phyloP scores from a whole-genome alignment of 2,888 invertebrate genomes.

The Eristalis arbustorum region DNA sequence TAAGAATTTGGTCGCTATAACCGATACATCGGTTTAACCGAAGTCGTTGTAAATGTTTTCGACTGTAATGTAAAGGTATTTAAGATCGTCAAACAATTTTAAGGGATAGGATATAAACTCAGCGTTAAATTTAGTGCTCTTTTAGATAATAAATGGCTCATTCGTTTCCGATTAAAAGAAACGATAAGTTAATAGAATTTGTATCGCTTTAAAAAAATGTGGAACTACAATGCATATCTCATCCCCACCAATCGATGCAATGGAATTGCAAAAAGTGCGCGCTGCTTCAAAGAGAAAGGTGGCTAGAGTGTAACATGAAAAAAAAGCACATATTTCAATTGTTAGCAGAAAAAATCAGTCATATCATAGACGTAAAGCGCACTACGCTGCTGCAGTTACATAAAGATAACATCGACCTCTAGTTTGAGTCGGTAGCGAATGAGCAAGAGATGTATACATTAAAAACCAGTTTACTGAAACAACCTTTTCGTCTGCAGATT shows the following conservation, averaged over 20 bases:
- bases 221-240: no score
- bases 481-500: slow-evolving; percentile 44
- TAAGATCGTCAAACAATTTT: no score
- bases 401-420: slow-evolving; percentile 67
- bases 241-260: slow-evolving; percentile 28
- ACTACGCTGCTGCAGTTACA: slow-evolving; percentile 50
- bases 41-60: no score
- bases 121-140: no score
- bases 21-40: no score
- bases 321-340: slow-evolving; percentile 35
- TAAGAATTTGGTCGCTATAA: no score
- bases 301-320: neutral
- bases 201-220: no score
- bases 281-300: slow-evolving; percentile 58
- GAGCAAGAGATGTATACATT: slow-evolving; percentile 13
- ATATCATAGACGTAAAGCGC: slow-evolving; percentile 11
- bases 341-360: slow-evolving; percentile 37
- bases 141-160: no score
- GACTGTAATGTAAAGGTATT: no score
- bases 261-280: slow-evolving; percentile 16
- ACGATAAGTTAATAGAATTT: no score
- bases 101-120: no score
- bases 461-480: slow-evolving; percentile 48
- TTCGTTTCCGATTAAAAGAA: no score
- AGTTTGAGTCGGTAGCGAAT: slow-evolving; percentile 59